Conservation (phyloP, 2,888 invertebrate genomes). For the Pyrrhosoma nymphula region DNA sequence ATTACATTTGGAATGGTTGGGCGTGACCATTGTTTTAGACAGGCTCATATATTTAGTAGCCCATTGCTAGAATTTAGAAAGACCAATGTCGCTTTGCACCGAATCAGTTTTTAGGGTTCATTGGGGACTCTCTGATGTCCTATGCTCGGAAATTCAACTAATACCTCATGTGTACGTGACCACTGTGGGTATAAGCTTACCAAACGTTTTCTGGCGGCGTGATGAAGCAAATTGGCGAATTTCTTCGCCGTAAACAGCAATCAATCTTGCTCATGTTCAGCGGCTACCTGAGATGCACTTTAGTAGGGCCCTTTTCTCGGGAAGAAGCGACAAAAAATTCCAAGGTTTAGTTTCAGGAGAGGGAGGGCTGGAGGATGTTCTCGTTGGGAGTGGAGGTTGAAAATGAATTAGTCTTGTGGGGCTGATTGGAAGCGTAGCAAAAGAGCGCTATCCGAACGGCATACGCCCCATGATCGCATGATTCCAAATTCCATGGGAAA, state of each 20-base stretch:
- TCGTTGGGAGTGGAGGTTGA: background rate
- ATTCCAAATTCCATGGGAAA: too few relatives aligned
- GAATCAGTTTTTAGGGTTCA: too few relatives aligned
- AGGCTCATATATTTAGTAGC: too few relatives aligned
- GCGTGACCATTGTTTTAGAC: too few relatives aligned
- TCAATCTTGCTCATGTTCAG: background rate
- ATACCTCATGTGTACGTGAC: too few relatives aligned
- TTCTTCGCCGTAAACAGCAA: background rate
- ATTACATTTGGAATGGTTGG: too few relatives aligned
- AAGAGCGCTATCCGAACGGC: background rate
- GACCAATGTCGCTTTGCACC: too few relatives aligned
- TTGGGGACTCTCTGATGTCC: too few relatives aligned
- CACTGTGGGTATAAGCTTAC: too few relatives aligned
- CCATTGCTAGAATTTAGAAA: too few relatives aligned
- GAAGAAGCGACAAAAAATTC: background rate
- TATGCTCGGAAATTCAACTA: too few relatives aligned
- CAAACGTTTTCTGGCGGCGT: background rate
- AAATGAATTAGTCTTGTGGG: constrained; percentile 18
- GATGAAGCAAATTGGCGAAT: background rate
- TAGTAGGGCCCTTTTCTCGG: background rate
- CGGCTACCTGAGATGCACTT: background rate
- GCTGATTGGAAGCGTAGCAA: background rate
- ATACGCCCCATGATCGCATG: background rate
- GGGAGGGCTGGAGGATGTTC: background rate
- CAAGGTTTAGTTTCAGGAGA: background rate